Percentiles rank a stretch among this genome's conserved stretches.
Conservation (phyloP, 2,888 invertebrate genomes). For the Willowsia nigromaculata region DNA sequence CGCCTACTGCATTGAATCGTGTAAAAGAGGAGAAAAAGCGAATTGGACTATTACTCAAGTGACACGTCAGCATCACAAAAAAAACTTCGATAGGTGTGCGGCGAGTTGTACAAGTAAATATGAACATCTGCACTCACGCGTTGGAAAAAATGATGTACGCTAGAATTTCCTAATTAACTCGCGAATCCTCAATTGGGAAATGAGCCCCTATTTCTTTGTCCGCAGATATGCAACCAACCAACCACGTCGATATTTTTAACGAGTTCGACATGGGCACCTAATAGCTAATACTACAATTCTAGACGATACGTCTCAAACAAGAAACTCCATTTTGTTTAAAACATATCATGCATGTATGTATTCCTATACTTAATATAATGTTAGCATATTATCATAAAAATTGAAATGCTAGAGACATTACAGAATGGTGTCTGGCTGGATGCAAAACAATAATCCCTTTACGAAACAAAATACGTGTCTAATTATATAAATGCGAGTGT, state of each 20-base stretch:
- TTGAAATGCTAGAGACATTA: too few species aligned
- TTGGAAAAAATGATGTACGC: slow-evolving; percentile 6
- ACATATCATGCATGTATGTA: too few species aligned
- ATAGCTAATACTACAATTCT: too few species aligned
- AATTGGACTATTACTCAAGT: slow-evolving; percentile 17
- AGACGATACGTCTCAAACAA: too few species aligned
- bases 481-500: too few species aligned
- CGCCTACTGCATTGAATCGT: background rate
- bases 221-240: background rate
- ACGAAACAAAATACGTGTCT: too few species aligned
- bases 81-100: background rate
- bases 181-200: slow-evolving; percentile 8
- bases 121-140: background rate
- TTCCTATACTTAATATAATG: too few species aligned
- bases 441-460: too few species aligned
- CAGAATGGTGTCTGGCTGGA: too few species aligned
- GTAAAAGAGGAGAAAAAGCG: background rate
- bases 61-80: background rate
- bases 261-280: background rate
- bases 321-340: too few species aligned
- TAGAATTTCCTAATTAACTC: slow-evolving; percentile 43
- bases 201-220: background rate
- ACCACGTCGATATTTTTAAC: background rate
- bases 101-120: background rate
- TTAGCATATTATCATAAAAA: too few species aligned